Evolutionary conservation across 2,888 invertebrate genomes (phyloP).

Genomic region (Erebia aethiops): DNA sequence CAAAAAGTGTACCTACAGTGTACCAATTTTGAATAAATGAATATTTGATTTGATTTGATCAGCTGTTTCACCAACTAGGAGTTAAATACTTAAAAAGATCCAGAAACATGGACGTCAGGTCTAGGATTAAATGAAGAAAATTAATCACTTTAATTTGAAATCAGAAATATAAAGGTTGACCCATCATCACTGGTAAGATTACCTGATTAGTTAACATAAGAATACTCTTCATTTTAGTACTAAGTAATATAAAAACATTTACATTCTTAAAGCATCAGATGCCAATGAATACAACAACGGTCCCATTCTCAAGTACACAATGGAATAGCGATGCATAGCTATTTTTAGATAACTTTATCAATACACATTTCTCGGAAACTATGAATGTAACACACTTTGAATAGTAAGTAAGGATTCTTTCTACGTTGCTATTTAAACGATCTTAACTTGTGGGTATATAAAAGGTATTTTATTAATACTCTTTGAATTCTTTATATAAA

Average conservation of each 20-base stretch:
- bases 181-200: too few species aligned
- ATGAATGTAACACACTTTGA: slow-evolving; percentile 17
- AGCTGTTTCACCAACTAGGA: too few species aligned
- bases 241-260: not conserved
- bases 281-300: slow-evolving; percentile 16
- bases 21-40: too few species aligned
- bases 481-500: not conserved
- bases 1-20: too few species aligned
- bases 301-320: slow-evolving; percentile 21
- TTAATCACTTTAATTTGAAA: too few species aligned
- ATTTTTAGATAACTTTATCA: slow-evolving; percentile 25
- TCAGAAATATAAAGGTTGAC: too few species aligned
- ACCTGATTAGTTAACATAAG: too few species aligned
- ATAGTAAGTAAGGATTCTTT: slow-evolving; percentile 18
- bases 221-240: too few species aligned
- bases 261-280: slow-evolving; percentile 1
- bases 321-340: slow-evolving; percentile 22
- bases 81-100: too few species aligned
- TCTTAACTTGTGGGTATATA: not conserved
- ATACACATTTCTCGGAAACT: slow-evolving; percentile 27
- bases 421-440: slow-evolving; percentile 8
- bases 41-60: too few species aligned
- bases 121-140: too few species aligned
- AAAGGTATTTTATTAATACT: not conserved
- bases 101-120: too few species aligned